A percentile compares a stretch with the other conserved stretches of the same genome.
phyloP scores from a whole-genome alignment of 1,140 invertebrate species.

The Hypothenemus hampei region DNA sequence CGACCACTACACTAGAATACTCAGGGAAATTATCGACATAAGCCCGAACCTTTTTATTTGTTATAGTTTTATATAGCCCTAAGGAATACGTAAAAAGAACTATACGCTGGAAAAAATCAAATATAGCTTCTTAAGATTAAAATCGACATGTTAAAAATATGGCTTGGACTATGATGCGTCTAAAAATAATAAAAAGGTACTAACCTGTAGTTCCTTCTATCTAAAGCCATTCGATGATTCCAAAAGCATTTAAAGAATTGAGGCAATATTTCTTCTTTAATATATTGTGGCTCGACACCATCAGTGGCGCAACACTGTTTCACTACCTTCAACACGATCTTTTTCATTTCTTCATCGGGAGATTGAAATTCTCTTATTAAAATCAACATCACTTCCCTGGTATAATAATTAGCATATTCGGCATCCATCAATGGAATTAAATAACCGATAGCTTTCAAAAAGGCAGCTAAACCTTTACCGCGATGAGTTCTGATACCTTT shows the following conservation, averaged over 20 bases:
- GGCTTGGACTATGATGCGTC: no score
- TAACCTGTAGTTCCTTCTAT: constrained; percentile 86
- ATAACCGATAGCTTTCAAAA: constrained; percentile 99
- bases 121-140: no score
- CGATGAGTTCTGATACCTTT: constrained; percentile 96
- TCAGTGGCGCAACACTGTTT: constrained; percentile 99
- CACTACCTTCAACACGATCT: constrained; percentile 99
- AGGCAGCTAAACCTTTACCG: constrained; percentile 97
- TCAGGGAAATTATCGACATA: no score
- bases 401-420: constrained; percentile 99
- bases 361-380: constrained; percentile 99
- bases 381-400: constrained; percentile 99
- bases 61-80: no score
- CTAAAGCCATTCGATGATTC: constrained; percentile 99
- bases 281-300: constrained; percentile 98
- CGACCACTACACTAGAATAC: no score
- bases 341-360: constrained; percentile 99
- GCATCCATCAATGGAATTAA: constrained; percentile 99
- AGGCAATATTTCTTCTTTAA: constrained; percentile 97
- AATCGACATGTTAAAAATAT: no score
- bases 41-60: no score
- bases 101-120: no score
- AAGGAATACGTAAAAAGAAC: no score
- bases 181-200: no score
- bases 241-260: constrained; percentile 99